Evolutionary conservation across 1,140 invertebrate genomes (phyloP).

Genomic region (Odontomachus brunneus): DNA sequence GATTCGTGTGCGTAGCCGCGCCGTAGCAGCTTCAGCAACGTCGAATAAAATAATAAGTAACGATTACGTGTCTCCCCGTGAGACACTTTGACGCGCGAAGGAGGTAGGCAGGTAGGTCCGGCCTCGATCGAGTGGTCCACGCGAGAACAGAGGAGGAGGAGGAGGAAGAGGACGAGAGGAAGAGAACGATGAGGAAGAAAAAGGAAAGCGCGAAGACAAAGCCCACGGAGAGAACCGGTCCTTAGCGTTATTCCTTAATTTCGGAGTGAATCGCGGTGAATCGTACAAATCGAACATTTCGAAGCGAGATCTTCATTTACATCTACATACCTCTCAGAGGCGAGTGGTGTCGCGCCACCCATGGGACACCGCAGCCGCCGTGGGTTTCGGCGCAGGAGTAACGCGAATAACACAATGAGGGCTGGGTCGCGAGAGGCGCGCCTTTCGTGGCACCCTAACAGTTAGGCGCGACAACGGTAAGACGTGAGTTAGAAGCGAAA

Average conservation of each 20-base stretch:
- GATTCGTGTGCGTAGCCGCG: constrained; percentile 15
- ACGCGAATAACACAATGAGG: constrained; percentile 63
- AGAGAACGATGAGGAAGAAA: background rate
- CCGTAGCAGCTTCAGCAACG: background rate
- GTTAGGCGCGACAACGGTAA: constrained; percentile 57
- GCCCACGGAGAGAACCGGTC: constrained; percentile 30
- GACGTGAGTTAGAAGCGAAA: constrained; percentile 63
- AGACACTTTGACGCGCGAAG: constrained; percentile 25
- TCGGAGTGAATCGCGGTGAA: constrained; percentile 26
- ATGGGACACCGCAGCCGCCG: constrained; percentile 43
- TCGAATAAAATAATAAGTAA: constrained; percentile 46
- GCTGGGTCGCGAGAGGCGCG: constrained; percentile 42
- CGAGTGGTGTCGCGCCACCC: background rate
- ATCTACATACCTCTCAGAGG: constrained; percentile 11
- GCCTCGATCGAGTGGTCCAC: constrained; percentile 5
- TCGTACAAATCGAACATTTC: constrained; percentile 26
- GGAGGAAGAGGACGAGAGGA: background rate
- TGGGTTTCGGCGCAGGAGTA: constrained; percentile 42
- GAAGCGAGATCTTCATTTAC: constrained; percentile 37
- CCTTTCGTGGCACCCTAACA: constrained; percentile 61
- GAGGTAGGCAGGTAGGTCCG: constrained; percentile 13
- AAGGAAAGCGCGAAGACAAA: constrained; percentile 28
- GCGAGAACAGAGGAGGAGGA: background rate
- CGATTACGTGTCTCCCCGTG: constrained; percentile 14
- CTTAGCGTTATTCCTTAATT: constrained; percentile 44